These are phyloP conservation scores for Cephus sareptanus DNA, from an alignment of 2,888 invertebrate genomes.

Conservation along the genomic window DNA sequence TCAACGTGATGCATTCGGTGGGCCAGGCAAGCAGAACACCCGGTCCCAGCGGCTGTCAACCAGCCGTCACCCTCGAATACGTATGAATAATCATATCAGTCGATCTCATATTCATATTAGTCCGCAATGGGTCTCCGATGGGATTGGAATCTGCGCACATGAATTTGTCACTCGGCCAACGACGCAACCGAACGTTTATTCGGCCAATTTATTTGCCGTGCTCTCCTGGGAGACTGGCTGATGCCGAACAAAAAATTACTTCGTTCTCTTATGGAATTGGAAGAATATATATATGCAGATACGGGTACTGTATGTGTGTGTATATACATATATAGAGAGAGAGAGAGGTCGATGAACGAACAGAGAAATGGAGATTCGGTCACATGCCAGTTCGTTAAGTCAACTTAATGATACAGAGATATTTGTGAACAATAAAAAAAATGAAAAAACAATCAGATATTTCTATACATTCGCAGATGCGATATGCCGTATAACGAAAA, in stretches of 20 bases:
- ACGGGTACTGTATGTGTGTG: background rate
- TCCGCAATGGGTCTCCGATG: conserved; percentile 34
- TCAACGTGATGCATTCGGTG: background rate
- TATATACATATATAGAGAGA: background rate
- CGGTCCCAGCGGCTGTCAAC: conserved; percentile 55
- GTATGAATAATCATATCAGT: conserved; percentile 56
- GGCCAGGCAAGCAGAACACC: conserved; percentile 10
- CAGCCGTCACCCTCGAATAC: conserved; percentile 50
- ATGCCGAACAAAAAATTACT: background rate
- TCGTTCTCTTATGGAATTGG: background rate
- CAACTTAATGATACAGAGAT: background rate
- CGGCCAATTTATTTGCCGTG: conserved; percentile 33
- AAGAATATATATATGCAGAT: background rate
- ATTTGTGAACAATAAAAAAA: background rate
- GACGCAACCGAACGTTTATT: conserved; percentile 20
- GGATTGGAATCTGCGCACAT: conserved; percentile 34
- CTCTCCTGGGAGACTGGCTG: background rate
- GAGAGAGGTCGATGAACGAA: background rate
- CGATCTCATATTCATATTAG: conserved; percentile 35
- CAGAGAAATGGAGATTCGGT: background rate
- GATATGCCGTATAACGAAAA: background rate
- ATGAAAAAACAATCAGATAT: background rate
- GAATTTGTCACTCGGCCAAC: conserved; percentile 39
- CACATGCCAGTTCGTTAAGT: background rate
- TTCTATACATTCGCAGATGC: background rate